Percentiles rank a stretch among this genome's conserved stretches.
These are phyloP conservation scores for Chromobotia macracanthus DNA, from an alignment of 2,797 vertebrate genomes.

Conservation along the genomic window DNA sequence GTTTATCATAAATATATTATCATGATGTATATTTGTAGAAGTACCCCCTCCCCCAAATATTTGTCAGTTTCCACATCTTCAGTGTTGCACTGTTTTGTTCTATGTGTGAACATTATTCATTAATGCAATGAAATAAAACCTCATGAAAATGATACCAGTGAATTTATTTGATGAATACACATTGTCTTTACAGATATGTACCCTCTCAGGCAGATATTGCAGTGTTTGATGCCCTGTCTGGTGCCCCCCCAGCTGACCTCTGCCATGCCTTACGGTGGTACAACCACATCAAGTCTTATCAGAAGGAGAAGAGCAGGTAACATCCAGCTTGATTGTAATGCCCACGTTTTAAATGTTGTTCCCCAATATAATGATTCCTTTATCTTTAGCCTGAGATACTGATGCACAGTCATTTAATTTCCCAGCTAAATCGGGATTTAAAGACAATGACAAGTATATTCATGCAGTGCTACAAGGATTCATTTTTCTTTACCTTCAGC, in stretches of 20 bases:
- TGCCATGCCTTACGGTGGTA: conserved; percentile 95
- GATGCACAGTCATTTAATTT: conserved; percentile 59
- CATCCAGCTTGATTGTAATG: not conserved
- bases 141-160: no score
- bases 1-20: not conserved
- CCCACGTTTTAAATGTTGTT: not conserved
- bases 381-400: conserved; percentile 68
- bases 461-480: not conserved
- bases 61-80: not conserved
- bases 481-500: conserved; percentile 65
- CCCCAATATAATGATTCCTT: conserved; percentile 59
- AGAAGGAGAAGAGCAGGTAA: conserved; percentile 89
- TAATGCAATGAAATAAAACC: no score
- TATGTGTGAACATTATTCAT: no score
- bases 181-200: conserved; percentile 78
- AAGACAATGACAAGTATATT: no score
- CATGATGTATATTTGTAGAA: not conserved
- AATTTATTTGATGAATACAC: not conserved
- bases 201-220: conserved; percentile 94
- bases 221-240: conserved; percentile 86
- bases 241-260: conserved; percentile 82
- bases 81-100: not conserved
- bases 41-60: not conserved
- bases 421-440: not conserved
- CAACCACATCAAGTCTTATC: conserved; percentile 94